A percentile compares a stretch with the other conserved stretches of the same genome.
Evolutionary conservation across 1,140 invertebrate species (phyloP).

Genomic region (Forficula auricularia): DNA sequence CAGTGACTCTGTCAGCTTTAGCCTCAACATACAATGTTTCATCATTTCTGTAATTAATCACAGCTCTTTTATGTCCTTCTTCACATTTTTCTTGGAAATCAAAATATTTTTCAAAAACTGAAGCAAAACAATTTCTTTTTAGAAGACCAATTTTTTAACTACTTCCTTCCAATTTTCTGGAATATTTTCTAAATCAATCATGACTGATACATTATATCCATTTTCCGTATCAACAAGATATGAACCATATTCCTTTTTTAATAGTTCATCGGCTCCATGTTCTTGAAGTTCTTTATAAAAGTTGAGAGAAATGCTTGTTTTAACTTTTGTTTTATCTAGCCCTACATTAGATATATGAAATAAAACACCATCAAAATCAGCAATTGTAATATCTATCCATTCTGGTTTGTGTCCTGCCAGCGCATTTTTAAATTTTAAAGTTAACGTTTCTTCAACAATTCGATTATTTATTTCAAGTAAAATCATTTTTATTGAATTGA

Average conservation of each 20-base stretch:
- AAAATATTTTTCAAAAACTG: slow-evolving; percentile 99
- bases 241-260: slow-evolving; percentile 78
- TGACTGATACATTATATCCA: slow-evolving; percentile 87
- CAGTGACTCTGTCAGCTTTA: slow-evolving; percentile 92
- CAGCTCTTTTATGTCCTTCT: slow-evolving; percentile 80
- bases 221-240: slow-evolving; percentile 66
- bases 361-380: slow-evolving; percentile 96
- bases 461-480: slow-evolving; percentile 96
- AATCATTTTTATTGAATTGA: slow-evolving; percentile 91
- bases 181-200: slow-evolving; percentile 85
- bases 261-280: slow-evolving; percentile 91
- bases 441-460: slow-evolving; percentile 89
- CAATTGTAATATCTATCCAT: slow-evolving; percentile 79
- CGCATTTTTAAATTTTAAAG: slow-evolving; percentile 87
- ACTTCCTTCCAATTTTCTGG: slow-evolving; percentile 73
- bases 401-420: slow-evolving; percentile 84
- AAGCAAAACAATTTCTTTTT: slow-evolving; percentile 97
- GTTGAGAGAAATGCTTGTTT: slow-evolving; percentile 96
- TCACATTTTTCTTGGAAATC: slow-evolving; percentile 87
- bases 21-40: slow-evolving; percentile 99
- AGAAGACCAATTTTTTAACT: slow-evolving; percentile 81
- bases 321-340: slow-evolving; percentile 88
- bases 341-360: slow-evolving; percentile 97
- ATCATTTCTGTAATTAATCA: slow-evolving; percentile 97
- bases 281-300: slow-evolving; percentile 97